A percentile compares a stretch with the other conserved stretches of the same genome.
These are phyloP conservation scores for Drosophila repleta DNA, from an alignment of 1,140 invertebrate genomes.

Conservation along the genomic window DNA sequence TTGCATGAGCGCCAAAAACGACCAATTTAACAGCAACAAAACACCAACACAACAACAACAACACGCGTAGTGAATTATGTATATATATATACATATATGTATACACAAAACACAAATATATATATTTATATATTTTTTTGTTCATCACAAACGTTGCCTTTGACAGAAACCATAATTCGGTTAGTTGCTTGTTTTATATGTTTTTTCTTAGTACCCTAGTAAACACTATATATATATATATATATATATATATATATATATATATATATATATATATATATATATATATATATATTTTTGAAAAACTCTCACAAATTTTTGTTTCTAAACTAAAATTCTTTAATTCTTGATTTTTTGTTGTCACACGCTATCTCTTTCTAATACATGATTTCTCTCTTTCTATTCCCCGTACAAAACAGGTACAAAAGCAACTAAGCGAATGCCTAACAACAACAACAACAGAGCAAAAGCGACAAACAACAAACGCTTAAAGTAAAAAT, in stretches of 20 bases:
- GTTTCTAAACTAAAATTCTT: neutral
- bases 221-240: too few species aligned
- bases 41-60: slow-evolving; percentile 27
- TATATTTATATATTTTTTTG: slow-evolving; percentile 33
- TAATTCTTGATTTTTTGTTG: neutral
- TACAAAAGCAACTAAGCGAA: slow-evolving; percentile 59
- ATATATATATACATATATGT: neutral
- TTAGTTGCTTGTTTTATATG: slow-evolving; percentile 42
- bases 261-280: too few species aligned
- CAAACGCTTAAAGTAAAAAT: slow-evolving; percentile 14
- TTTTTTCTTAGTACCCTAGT: too few species aligned
- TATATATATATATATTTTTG: too few species aligned
- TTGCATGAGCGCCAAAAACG: slow-evolving; percentile 47
- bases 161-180: slow-evolving; percentile 44
- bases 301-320: too few species aligned
- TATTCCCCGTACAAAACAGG: slow-evolving; percentile 31
- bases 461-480: slow-evolving; percentile 25
- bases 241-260: too few species aligned
- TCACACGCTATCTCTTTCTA: slow-evolving; percentile 28
- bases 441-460: slow-evolving; percentile 14
- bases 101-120: neutral
- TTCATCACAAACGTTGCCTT: slow-evolving; percentile 30
- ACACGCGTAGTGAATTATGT: slow-evolving; percentile 30
- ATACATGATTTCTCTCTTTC: slow-evolving; percentile 18
- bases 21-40: slow-evolving; percentile 46